Percentiles rank a stretch among this genome's conserved stretches.
phyloP scores from a whole-genome alignment of 1,140 invertebrate species.

The Stenopsyche tienmushanensis region DNA sequence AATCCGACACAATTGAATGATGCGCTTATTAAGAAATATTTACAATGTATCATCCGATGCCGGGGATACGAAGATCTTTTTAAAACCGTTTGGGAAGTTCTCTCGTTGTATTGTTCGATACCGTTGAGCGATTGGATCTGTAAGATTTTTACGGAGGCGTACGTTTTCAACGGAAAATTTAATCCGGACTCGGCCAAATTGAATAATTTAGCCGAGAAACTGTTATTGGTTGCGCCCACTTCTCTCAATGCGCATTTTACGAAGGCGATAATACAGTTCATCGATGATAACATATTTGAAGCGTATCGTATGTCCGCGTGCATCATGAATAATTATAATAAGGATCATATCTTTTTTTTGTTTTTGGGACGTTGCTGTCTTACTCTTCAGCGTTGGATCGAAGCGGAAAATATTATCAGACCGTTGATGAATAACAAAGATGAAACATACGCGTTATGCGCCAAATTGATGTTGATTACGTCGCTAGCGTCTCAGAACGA shows the following conservation, averaged over 20 bases:
- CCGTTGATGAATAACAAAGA: constrained; percentile 50
- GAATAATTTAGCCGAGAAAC: background rate
- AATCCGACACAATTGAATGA: background rate
- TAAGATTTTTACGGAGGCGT: constrained; percentile 46
- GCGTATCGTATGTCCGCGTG: too few relatives aligned
- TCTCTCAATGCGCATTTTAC: background rate
- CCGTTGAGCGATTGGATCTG: constrained; percentile 48
- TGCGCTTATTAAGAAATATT: background rate
- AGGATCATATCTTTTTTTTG: background rate
- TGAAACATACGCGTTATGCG: constrained; percentile 43
- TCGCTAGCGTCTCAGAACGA: constrained; percentile 14
- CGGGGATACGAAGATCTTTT: background rate
- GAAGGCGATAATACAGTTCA: background rate
- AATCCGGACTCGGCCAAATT: background rate
- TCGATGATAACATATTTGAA: background rate
- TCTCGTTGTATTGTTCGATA: background rate
- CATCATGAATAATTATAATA: background rate
- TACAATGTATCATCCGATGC: background rate
- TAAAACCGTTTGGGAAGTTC: background rate
- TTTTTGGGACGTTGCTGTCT: constrained; percentile 56
- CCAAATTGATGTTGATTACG: constrained; percentile 19
- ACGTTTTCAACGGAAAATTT: constrained; percentile 42
- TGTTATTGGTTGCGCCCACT: background rate
- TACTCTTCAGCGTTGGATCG: constrained; percentile 59
- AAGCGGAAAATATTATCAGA: constrained; percentile 56